Conservation (phyloP, 2,797 vertebrate genomes). For the Salarias fasciatus region DNA sequence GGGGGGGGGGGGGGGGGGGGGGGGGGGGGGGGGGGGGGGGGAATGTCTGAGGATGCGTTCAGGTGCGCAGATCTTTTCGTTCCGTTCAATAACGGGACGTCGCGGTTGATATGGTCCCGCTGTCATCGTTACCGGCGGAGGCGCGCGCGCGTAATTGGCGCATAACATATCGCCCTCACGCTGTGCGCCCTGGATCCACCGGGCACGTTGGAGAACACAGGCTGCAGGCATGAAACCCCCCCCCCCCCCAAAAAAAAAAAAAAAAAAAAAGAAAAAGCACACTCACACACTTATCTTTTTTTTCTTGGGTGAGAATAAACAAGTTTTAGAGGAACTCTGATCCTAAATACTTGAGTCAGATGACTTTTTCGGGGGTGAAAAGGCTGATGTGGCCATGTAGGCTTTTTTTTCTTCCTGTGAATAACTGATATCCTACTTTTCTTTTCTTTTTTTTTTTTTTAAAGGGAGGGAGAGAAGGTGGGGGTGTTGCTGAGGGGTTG, state of each 20-base stretch:
- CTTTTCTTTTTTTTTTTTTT: slow-evolving; percentile 8
- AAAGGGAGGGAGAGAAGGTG: too few species aligned
- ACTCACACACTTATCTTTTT: slow-evolving; percentile 32
- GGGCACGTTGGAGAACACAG: slow-evolving; percentile 79
- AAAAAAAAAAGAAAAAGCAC: slow-evolving; percentile 71
- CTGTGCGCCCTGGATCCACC: slow-evolving; percentile 70
- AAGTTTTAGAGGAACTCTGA: slow-evolving; percentile 68
- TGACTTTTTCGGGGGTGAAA: slow-evolving; percentile 72
- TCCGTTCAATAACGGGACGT: slow-evolving; percentile 18
- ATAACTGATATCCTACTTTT: slow-evolving; percentile 38
- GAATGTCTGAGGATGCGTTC: too few species aligned
- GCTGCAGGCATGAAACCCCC: not conserved
- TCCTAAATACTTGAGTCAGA: slow-evolving; percentile 81
- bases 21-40: too few species aligned
- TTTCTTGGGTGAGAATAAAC: slow-evolving; percentile 14
- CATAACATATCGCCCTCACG: too few species aligned
- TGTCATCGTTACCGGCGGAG: too few species aligned
- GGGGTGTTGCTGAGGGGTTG: not conserved
- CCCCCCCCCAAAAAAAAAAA: not conserved
- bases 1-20: too few species aligned
- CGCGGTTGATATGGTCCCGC: slow-evolving; percentile 27
- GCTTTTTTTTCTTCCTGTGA: slow-evolving; percentile 29
- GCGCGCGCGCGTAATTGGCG: slow-evolving; percentile 8
- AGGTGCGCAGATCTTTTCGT: not conserved
- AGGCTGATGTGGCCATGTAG: slow-evolving; percentile 77